Evolutionary conservation across 2,797 vertebrate genomes (phyloP).

Genomic region (Oreonectes daqikongensis): DNA sequence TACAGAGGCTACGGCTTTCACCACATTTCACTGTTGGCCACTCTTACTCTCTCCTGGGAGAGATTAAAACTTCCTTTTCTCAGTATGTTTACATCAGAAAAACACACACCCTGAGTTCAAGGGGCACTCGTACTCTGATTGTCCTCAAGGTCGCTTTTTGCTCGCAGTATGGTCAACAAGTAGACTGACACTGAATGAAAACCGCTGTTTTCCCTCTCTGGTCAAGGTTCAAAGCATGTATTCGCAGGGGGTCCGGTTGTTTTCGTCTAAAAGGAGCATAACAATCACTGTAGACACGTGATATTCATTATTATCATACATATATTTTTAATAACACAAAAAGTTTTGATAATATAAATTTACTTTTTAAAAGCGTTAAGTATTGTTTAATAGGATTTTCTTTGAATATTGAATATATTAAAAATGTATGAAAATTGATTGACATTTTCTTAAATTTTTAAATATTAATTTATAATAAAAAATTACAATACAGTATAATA

Average conservation of each 20-base stretch:
- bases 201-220: slow-evolving; percentile 10
- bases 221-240: slow-evolving; percentile 34
- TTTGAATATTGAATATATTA: neutral
- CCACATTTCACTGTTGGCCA: slow-evolving; percentile 20
- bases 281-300: neutral
- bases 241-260: slow-evolving; percentile 1
- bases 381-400: neutral
- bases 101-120: slow-evolving; percentile 38
- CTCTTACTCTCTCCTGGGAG: slow-evolving; percentile 4
- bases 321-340: neutral
- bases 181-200: slow-evolving; percentile 17
- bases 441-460: no score
- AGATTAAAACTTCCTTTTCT: slow-evolving; percentile 21
- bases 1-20: slow-evolving; percentile 16
- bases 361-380: neutral
- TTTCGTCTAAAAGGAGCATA: neutral
- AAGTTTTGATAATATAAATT: neutral
- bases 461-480: no score
- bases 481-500: no score
- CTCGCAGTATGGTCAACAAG: slow-evolving; percentile 43
- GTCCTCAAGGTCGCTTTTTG: slow-evolving; percentile 34
- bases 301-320: neutral
- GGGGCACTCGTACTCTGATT: slow-evolving; percentile 23
- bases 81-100: slow-evolving; percentile 22
- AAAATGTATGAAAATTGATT: neutral